A percentile compares a stretch with the other conserved stretches of the same genome.
phyloP scores from a whole-genome alignment of 1,140 invertebrate species.

The Hyles euphorbiae region DNA sequence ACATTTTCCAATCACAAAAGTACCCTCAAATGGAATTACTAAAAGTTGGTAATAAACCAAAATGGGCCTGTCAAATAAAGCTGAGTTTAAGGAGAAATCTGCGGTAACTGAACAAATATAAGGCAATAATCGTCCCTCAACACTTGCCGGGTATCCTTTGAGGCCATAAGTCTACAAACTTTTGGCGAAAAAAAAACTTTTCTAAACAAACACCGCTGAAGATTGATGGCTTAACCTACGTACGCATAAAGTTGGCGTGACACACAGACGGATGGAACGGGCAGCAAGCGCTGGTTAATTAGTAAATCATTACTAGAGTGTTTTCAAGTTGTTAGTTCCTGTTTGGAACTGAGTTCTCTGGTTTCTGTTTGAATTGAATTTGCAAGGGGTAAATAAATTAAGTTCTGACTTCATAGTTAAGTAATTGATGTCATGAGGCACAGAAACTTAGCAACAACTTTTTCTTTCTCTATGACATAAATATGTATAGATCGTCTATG shows the following conservation, averaged over 20 bases:
- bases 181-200: slow-evolving; percentile 24
- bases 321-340: too few relatives aligned
- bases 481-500: too few relatives aligned
- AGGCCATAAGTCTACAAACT: slow-evolving; percentile 23
- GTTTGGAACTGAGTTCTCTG: too few relatives aligned
- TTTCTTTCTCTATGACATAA: too few relatives aligned
- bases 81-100: slow-evolving; percentile 1
- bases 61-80: neutral
- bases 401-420: too few relatives aligned
- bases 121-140: slow-evolving; percentile 32
- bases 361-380: too few relatives aligned
- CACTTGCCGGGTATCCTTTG: slow-evolving; percentile 16
- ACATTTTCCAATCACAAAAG: too few relatives aligned
- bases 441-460: too few relatives aligned
- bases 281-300: neutral
- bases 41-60: neutral
- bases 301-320: too few relatives aligned
- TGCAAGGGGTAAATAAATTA: too few relatives aligned
- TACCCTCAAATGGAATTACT: too few relatives aligned
- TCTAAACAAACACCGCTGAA: slow-evolving; percentile 37
- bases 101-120: slow-evolving; percentile 1
- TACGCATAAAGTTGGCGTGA: slow-evolving; percentile 13
- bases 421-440: too few relatives aligned
- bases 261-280: slow-evolving; percentile 7
- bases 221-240: slow-evolving; percentile 42